Evolutionary conservation across 2,888 invertebrate genomes (phyloP).

Genomic region (Meloe dianella): DNA sequence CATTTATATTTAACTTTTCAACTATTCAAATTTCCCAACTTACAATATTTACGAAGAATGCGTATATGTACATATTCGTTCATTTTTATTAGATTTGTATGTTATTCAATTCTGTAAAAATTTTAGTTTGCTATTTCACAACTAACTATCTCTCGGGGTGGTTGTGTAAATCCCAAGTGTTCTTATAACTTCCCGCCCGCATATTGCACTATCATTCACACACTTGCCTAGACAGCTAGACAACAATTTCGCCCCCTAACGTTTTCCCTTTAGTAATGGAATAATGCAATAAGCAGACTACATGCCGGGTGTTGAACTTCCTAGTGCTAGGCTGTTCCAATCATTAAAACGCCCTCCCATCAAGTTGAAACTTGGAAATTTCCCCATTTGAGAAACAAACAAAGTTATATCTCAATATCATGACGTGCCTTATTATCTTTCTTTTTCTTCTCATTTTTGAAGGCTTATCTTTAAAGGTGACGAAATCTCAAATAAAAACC

Average conservation of each 20-base stretch:
- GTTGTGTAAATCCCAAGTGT: conserved; percentile 38
- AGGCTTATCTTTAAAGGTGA: conserved; percentile 8
- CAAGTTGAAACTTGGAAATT: conserved; percentile 2
- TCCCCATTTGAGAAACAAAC: conserved; percentile 5
- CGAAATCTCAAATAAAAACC: conserved; percentile 10
- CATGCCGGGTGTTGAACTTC: conserved; percentile 8
- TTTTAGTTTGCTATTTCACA: conserved; percentile 49
- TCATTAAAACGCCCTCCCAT: conserved; percentile 8
- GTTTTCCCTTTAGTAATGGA: conserved; percentile 43
- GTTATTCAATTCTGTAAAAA: conserved; percentile 46
- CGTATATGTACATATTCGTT: conserved; percentile 21
- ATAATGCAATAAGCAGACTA: conserved; percentile 40
- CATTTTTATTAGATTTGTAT: conserved; percentile 19
- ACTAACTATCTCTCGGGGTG: conserved; percentile 41
- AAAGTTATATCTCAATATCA: conserved; percentile 1
- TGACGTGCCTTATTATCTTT: neutral
- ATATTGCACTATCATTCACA: conserved; percentile 52
- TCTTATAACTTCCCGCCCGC: conserved; percentile 47
- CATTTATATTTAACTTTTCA: conserved; percentile 21
- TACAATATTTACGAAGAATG: neutral
- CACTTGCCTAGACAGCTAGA: conserved; percentile 38
- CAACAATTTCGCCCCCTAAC: conserved; percentile 48
- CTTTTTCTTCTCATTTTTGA: neutral
- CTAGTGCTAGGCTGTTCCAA: neutral
- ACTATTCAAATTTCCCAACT: neutral